Base-by-base conservation (phyloP, 1,140 invertebrate genomes). In the Camponotus floridanus region DNA sequence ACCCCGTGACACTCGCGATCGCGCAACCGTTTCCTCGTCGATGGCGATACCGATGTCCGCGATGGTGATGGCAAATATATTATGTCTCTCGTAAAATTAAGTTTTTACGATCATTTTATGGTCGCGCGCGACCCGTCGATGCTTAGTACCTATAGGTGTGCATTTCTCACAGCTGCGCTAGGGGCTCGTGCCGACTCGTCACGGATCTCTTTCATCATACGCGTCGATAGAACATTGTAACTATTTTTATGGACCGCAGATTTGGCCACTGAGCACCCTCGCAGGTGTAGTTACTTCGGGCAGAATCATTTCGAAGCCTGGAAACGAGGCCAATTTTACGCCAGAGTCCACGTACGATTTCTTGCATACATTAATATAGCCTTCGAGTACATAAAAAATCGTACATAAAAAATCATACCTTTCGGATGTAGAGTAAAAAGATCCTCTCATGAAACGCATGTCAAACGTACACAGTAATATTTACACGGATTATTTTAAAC, bases 51-150 rank as follows among this genome's bases (percentile, higher is more conserved):
- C 85, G 65, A 76, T 70, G 79, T 64, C 57, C 81, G 67, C 71
- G 76, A 65, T 67, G 91, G 91, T 92, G 91, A 93, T 94, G 94
- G 94, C 93, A 93, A 94, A 95, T 94, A 95, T 95, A 95, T 95
- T 95, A 94, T 93, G 93, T 93, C 92, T 93, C 94, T 95, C 95
- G 92, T 95, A 95, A 95, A 95, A 95, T 95, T 95, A 95, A 95
- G 92, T 95, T 95, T 95, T 95, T 95, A 95, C 94, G 94, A 95
- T 94, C 94, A 94, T 94, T 95, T 95, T 95, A 95, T 95, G 95
- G 94, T 93, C 92, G 94, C 91, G 91, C 93, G 93, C 90, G 91
- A 91, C 92, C 88, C 91, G 91, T 92, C 91, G 91, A 94, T 94
- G 93, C 91, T 93, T 88, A 89, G 90, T 92, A 88, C 92, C 91